Conservation (phyloP, 2,888 invertebrate species). For the Stegana nigrithorax region DNA sequence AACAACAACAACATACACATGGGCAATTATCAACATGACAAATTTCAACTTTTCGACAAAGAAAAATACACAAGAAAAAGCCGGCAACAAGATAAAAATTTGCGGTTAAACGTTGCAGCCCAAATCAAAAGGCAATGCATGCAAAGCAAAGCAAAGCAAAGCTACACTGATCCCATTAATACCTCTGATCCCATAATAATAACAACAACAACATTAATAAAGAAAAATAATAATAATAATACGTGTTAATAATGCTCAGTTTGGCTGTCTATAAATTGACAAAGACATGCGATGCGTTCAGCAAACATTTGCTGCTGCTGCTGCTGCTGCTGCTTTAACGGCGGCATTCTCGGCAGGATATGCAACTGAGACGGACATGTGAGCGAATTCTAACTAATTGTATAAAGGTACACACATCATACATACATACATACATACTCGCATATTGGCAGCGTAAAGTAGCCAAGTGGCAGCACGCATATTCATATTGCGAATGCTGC, state of each 20-base stretch:
- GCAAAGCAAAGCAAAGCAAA: conserved; percentile 28
- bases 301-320: conserved; percentile 9
- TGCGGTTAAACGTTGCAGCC: neutral
- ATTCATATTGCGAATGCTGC: neutral
- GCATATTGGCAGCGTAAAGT: too few relatives aligned
- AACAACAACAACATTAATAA: conserved; percentile 6
- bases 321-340: conserved; percentile 11
- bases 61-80: conserved; percentile 46
- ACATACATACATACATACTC: too few relatives aligned
- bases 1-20: conserved; percentile 54
- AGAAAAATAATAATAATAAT: conserved; percentile 54
- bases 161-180: neutral
- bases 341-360: conserved; percentile 20
- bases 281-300: conserved; percentile 60
- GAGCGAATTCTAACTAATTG: conserved; percentile 62
- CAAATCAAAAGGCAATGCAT: conserved; percentile 14
- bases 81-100: conserved; percentile 4
- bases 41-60: conserved; percentile 36
- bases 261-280: conserved; percentile 63
- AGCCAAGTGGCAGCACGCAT: too few relatives aligned
- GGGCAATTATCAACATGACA: conserved; percentile 64
- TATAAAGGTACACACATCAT: neutral
- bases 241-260: conserved; percentile 62
- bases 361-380: neutral
- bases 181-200: neutral